Evolutionary conservation across 2,888 invertebrate genomes (phyloP).

Genomic region (Lasioglossum calceatum): DNA sequence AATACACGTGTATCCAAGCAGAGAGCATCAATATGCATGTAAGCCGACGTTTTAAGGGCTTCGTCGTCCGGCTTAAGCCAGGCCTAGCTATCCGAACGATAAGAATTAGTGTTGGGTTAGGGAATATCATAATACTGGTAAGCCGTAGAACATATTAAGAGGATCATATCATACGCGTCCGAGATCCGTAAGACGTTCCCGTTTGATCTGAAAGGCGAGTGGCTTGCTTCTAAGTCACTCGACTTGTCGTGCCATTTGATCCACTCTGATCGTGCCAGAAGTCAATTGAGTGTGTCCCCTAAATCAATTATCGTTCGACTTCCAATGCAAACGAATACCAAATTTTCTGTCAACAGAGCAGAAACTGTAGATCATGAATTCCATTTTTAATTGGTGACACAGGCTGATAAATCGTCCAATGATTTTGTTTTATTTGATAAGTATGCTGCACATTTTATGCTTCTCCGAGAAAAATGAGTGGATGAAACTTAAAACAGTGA

Average conservation of each 20-base stretch:
- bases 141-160: slow-evolving; percentile 80
- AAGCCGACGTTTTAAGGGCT: slow-evolving; percentile 79
- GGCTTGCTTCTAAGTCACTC: slow-evolving; percentile 35
- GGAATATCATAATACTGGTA: slow-evolving; percentile 82
- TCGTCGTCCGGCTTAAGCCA: slow-evolving; percentile 77
- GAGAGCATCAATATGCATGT: slow-evolving; percentile 79
- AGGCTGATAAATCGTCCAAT: not conserved
- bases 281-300: not conserved
- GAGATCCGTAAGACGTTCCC: slow-evolving; percentile 74
- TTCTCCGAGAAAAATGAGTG: not conserved
- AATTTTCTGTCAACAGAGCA: not conserved
- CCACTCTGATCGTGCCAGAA: not conserved
- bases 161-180: slow-evolving; percentile 81
- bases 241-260: not conserved
- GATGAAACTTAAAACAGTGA: not conserved
- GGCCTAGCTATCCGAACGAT: slow-evolving; percentile 42
- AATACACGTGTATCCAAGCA: slow-evolving; percentile 71
- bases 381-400: not conserved
- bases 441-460: not conserved
- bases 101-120: slow-evolving; percentile 42
- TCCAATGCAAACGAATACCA: not conserved
- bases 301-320: not conserved
- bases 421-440: not conserved
- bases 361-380: not conserved
- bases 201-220: slow-evolving; percentile 71